A percentile compares a stretch with the other conserved stretches of the same genome.
Conservation (phyloP, 2,797 vertebrate genomes). For the Pogonophryne albipinna region DNA sequence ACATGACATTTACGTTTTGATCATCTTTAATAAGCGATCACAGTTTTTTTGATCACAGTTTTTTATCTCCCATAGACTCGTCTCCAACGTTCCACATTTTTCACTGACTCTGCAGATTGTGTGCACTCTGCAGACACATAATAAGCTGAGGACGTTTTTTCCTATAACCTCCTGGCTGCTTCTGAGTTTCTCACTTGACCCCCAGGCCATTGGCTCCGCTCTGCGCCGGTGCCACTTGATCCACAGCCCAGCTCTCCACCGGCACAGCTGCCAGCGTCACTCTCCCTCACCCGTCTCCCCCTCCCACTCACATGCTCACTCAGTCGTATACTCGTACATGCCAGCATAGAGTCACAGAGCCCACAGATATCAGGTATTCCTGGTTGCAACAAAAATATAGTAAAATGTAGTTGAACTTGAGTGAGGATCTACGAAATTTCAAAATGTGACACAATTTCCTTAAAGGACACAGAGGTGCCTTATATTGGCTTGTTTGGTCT, state of each 20-base stretch:
- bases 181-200: conserved; percentile 46
- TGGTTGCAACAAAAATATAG: neutral
- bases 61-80: neutral
- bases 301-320: conserved; percentile 39
- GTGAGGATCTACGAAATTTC: neutral
- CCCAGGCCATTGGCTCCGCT: conserved; percentile 38
- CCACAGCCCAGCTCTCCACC: conserved; percentile 45
- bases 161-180: conserved; percentile 30
- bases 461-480: neutral
- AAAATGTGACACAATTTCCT: neutral
- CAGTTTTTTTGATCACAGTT: no score
- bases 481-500: neutral
- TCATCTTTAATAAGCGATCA: neutral
- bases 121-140: conserved; percentile 50
- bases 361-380: conserved; percentile 12
- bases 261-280: conserved; percentile 78
- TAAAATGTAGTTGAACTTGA: neutral
- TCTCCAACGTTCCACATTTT: conserved; percentile 28
- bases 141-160: conserved; percentile 36
- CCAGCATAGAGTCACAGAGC: conserved; percentile 31
- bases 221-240: conserved; percentile 72
- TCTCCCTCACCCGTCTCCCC: conserved; percentile 32
- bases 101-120: conserved; percentile 55
- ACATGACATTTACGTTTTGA: conserved; percentile 1
- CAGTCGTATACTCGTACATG: conserved; percentile 30